Conservation (phyloP, 1,140 invertebrate genomes). For the Lethrus apterus region DNA sequence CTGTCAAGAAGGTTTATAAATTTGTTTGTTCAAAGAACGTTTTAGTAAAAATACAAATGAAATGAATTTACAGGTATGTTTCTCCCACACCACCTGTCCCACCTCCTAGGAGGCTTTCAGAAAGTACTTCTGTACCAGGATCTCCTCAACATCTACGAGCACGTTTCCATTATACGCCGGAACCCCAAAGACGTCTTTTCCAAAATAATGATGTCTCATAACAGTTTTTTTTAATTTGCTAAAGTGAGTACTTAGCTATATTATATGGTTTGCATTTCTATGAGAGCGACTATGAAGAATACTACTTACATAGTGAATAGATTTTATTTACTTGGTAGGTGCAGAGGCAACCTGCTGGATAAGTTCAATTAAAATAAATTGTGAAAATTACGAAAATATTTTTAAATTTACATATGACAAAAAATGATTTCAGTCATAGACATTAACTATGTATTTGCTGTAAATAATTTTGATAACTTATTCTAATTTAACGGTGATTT, state of each 20-base stretch:
- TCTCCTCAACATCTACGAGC: conserved; percentile 59
- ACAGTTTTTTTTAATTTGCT: conserved; percentile 16
- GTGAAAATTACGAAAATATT: too few species aligned
- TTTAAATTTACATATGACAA: too few species aligned
- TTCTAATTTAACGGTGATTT: too few species aligned
- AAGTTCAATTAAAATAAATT: too few species aligned
- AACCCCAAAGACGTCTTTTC: conserved; percentile 58
- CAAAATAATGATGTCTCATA: conserved; percentile 36
- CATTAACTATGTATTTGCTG: too few species aligned
- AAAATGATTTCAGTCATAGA: too few species aligned
- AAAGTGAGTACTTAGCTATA: conserved; percentile 9
- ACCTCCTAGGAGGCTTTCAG: conserved; percentile 57
- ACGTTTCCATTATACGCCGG: conserved; percentile 62
- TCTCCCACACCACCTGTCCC: conserved; percentile 62
- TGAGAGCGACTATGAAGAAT: too few species aligned
- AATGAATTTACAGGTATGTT: conserved; percentile 44
- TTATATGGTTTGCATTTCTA: too few species aligned
- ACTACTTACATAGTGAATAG: too few species aligned
- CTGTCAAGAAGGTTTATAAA: conserved; percentile 51
- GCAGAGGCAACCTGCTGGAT: too few species aligned
- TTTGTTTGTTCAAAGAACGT: not conserved
- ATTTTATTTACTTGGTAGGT: too few species aligned
- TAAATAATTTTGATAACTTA: too few species aligned
- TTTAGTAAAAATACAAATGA: not conserved
- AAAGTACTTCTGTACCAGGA: conserved; percentile 59